A percentile compares a stretch with the other conserved stretches of the same genome.
phyloP scores from a whole-genome alignment of 1,140 invertebrate species.

The Cyphomyrmex costatus region DNA sequence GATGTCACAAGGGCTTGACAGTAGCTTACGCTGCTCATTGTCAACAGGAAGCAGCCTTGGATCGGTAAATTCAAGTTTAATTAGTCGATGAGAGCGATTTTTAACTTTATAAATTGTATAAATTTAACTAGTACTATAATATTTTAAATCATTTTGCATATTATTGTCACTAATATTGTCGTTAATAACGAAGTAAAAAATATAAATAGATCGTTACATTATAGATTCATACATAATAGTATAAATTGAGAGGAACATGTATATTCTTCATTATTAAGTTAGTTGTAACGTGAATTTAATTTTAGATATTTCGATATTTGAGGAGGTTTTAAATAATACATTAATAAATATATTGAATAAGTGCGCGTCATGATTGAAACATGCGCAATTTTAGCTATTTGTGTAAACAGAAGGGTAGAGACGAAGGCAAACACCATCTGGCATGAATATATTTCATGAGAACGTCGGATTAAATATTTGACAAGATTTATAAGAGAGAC shows the following conservation, averaged over 20 bases:
- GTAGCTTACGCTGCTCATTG: constrained; percentile 99
- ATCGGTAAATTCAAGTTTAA: constrained; percentile 89
- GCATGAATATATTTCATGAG: constrained; percentile 56
- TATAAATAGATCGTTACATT: background rate
- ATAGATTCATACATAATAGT: background rate
- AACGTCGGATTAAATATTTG: constrained; percentile 61
- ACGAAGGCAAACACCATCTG: constrained; percentile 57
- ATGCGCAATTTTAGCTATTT: constrained; percentile 26
- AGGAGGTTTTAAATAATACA: constrained; percentile 42
- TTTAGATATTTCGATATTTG: constrained; percentile 15
- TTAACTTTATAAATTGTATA: background rate
- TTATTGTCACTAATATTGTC: background rate
- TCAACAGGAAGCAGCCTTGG: constrained; percentile 97
- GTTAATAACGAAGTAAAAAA: background rate
- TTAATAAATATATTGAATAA: constrained; percentile 50
- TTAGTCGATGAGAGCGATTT: background rate
- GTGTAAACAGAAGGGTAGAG: constrained; percentile 30
- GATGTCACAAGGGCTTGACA: constrained; percentile 96
- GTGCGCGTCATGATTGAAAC: constrained; percentile 20
- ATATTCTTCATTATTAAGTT: background rate
- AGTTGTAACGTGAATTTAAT: background rate
- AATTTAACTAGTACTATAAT: background rate
- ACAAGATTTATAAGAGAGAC: constrained; percentile 50
- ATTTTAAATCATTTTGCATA: background rate
- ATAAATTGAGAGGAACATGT: background rate